Evolutionary conservation across 1,140 invertebrate genomes (phyloP), one percentile per base, ranked within the genome.

Genomic region (Mercenaria mercenaria): DNA sequence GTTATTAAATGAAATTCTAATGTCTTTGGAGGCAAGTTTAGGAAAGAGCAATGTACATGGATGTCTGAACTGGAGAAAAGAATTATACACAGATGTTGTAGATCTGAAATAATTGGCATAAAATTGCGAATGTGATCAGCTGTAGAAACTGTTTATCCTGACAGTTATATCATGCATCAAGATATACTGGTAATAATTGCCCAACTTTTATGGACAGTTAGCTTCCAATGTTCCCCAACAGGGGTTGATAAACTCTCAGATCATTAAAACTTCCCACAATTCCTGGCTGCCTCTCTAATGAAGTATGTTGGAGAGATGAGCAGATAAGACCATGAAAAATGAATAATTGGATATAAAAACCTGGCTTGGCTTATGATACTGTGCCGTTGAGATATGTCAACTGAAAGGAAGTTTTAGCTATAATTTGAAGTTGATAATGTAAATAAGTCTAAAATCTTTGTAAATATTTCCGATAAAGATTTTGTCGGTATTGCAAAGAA

Each of bases 141-240:
- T 20, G 29, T 29, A 56, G 47, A 52, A 56, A 13, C 32, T 59
- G 47, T 32, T 59, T 59, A 50, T 79, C 47, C 29, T 76, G 76
- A 79, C 76, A 79, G 47, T 79, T 79, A 34, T 79, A 79, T 79
- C 76, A 79, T 52, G 20, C 20, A 79, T 52, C 47, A 52, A 23
- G 76, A 79, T 79, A 79, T 79, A 1, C 4, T 37, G n/a, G 47
- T 50, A 52, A 52, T 79, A 79, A 79, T 79, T 79, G 76, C 76
- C 76, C 47, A 52, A 37, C 32, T 79, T 76, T 79, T 79, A 79
- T 79, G 76, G 76, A 79, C 76, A 52, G 76, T 79, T 79, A 52
- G 76, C 29, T 79, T 79, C 47, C 34, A 50, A 79, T 50, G 47
- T 52, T 32, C 76, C 47, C 26, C 76, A 56, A 79, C 76, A 79